phyloP scores from a whole-genome alignment of 2,888 invertebrate species.

The Tachina grossa region DNA sequence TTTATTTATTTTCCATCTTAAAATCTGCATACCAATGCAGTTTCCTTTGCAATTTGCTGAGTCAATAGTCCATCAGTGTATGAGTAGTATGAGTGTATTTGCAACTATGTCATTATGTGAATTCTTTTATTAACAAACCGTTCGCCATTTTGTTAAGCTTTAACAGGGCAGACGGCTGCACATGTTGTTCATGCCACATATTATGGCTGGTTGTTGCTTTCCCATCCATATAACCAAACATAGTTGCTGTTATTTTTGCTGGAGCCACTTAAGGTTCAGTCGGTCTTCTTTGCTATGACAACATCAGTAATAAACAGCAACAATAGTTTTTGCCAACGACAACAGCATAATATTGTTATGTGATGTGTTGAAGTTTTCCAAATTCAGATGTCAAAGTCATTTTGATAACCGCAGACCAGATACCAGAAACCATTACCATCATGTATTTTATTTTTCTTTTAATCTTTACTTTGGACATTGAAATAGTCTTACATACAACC shows the following conservation, averaged over 20 bases:
- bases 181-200: conserved; percentile 9
- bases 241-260: conserved; percentile 13
- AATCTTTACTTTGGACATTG: neutral
- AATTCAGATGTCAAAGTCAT: conserved; percentile 70
- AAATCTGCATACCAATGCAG: neutral
- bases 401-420: conserved; percentile 66
- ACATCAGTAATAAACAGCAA: conserved; percentile 28
- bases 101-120: neutral
- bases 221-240: neutral
- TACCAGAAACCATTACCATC: conserved; percentile 55
- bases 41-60: conserved; percentile 42
- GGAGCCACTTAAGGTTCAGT: conserved; percentile 11
- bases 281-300: conserved; percentile 60
- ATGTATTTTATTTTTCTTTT: conserved; percentile 8
- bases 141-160: conserved; percentile 12
- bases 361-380: conserved; percentile 61
- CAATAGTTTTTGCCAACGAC: conserved; percentile 16
- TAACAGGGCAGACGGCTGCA: neutral
- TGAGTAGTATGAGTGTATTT: neutral
- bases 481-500: neutral
- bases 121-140: neutral
- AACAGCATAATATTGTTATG: conserved; percentile 37
- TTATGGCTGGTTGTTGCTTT: conserved; percentile 14
- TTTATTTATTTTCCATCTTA: neutral
- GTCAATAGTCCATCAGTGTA: conserved; percentile 44